phyloP scores from a whole-genome alignment of 2,113 vertebrate genomes.

The Anguilla rostrata region DNA sequence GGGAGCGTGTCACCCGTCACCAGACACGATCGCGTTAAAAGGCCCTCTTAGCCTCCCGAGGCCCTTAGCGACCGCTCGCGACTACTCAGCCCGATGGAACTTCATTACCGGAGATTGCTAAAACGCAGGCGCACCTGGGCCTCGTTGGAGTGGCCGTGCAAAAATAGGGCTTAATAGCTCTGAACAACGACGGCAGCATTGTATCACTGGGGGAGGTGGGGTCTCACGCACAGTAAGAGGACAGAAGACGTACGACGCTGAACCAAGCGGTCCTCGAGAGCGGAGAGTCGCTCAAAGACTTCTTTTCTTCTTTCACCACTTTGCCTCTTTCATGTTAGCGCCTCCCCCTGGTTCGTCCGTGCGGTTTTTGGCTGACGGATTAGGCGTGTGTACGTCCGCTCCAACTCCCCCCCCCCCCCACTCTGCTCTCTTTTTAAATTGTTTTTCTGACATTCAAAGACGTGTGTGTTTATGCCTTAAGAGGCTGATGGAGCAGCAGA shows the following conservation, averaged over 20 bases:
- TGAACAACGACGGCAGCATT: slow-evolving; percentile 45
- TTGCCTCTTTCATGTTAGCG: slow-evolving; percentile 29
- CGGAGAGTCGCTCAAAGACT: slow-evolving; percentile 35
- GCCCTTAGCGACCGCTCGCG: slow-evolving; percentile 29
- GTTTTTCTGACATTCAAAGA: slow-evolving; percentile 35
- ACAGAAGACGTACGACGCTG: neutral
- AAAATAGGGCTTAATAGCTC: slow-evolving; percentile 56
- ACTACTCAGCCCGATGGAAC: slow-evolving; percentile 26
- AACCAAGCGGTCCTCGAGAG: slow-evolving; percentile 23
- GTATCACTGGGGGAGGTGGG: neutral
- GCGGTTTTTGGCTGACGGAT: no score
- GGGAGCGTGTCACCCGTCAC: neutral
- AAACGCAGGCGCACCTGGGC: slow-evolving; percentile 66
- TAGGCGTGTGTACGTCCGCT: no score
- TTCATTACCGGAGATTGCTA: slow-evolving; percentile 64
- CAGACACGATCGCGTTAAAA: slow-evolving; percentile 24
- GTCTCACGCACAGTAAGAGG: neutral
- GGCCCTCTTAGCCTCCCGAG: slow-evolving; percentile 13
- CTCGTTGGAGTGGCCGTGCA: slow-evolving; percentile 53
- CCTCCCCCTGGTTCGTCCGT: slow-evolving; percentile 13
- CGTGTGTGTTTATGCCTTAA: slow-evolving; percentile 43
- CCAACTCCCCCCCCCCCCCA: neutral
- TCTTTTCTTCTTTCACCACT: slow-evolving; percentile 30
- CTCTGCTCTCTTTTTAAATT: neutral
- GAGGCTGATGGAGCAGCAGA: neutral